Evolutionary conservation across 1,140 invertebrate species (phyloP).

Genomic region (Drosophila subpulchrella): DNA sequence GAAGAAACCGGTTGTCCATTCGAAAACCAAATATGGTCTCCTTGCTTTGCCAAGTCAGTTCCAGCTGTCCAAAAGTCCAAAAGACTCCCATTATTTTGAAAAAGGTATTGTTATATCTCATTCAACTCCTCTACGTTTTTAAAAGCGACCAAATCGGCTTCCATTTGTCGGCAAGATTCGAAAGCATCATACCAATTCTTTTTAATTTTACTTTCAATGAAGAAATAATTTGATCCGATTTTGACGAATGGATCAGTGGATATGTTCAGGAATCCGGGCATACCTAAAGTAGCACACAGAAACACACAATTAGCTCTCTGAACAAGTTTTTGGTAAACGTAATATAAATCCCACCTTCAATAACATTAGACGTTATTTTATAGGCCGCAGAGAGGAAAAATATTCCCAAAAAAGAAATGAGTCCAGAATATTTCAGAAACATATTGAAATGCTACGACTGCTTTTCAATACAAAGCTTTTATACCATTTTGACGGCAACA

Average conservation of each 20-base stretch:
- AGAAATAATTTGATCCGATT: not conserved
- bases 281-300: not conserved
- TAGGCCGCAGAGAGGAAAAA: not conserved
- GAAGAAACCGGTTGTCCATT: not conserved
- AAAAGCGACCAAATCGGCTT: not conserved
- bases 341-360: not conserved
- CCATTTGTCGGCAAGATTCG: not conserved
- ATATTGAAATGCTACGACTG: not conserved
- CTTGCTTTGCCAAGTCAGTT: not conserved
- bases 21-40: not conserved
- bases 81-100: not conserved
- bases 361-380: not conserved
- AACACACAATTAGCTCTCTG: no score
- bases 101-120: not conserved
- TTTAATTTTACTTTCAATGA: not conserved
- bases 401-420: not conserved
- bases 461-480: not conserved
- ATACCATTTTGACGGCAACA: not conserved
- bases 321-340: not conserved
- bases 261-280: no score
- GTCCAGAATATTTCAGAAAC: not conserved
- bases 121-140: not conserved
- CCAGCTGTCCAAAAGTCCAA: conserved; percentile 2
- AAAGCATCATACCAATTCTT: not conserved
- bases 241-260: no score